Conservation (phyloP, 2,888 invertebrate genomes). For the Taenaris catops region DNA sequence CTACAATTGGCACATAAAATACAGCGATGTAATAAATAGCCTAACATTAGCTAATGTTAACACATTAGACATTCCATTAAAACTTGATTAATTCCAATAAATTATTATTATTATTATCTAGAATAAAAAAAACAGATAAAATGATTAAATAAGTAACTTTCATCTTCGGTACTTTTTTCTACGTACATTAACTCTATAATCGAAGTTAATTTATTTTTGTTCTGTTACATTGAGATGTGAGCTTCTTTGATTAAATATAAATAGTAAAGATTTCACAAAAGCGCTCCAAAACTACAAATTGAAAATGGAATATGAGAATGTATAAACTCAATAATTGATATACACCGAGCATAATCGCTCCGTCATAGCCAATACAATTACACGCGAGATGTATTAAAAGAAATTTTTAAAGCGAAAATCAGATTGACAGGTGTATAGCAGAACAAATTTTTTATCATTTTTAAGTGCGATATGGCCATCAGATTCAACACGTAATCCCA, state of each 20-base stretch:
- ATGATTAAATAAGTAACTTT: too few relatives aligned
- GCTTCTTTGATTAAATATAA: slow-evolving; percentile 34
- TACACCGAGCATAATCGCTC: slow-evolving; percentile 49
- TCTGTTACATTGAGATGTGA: too few relatives aligned
- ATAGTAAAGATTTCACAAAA: slow-evolving; percentile 37
- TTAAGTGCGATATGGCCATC: slow-evolving; percentile 11
- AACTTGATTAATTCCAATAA: slow-evolving; percentile 32
- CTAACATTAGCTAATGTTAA: slow-evolving; percentile 33
- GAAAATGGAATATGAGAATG: slow-evolving; percentile 46
- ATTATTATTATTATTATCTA: slow-evolving; percentile 32
- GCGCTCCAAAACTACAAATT: slow-evolving; percentile 38
- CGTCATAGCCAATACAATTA: slow-evolving; percentile 15
- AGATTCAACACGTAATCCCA: slow-evolving; percentile 21
- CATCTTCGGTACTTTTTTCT: slow-evolving; percentile 33
- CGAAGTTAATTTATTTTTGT: too few relatives aligned
- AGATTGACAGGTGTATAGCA: slow-evolving; percentile 3
- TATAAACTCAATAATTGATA: slow-evolving; percentile 50
- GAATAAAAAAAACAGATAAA: slow-evolving; percentile 23
- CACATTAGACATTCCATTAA: slow-evolving; percentile 32
- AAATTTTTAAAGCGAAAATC: slow-evolving; percentile 7
- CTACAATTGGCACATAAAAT: slow-evolving; percentile 61
- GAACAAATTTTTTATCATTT: slow-evolving; percentile 4
- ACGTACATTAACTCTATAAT: not conserved
- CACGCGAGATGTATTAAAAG: slow-evolving; percentile 1
- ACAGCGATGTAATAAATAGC: slow-evolving; percentile 35